A percentile compares a stretch with the other conserved stretches of the same genome.
Conservation (phyloP, 2,888 invertebrate genomes). For the Zygogramma bicolorata region DNA sequence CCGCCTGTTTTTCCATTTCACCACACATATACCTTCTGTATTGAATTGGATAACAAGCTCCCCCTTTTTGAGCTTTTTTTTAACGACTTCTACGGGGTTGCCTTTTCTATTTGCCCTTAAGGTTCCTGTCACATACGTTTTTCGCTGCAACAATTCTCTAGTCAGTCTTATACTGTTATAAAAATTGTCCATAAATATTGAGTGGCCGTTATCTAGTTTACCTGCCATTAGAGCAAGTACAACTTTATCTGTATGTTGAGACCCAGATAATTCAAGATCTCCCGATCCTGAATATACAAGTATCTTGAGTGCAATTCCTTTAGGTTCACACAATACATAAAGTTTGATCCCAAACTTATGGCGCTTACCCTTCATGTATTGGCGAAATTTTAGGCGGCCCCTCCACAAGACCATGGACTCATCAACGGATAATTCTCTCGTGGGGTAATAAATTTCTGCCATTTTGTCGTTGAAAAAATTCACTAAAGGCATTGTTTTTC, state of each 20-base stretch:
- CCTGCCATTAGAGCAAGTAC: conserved; percentile 34
- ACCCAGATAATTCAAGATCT: conserved; percentile 27
- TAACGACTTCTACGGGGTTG: conserved; percentile 40
- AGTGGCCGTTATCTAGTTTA: conserved; percentile 37
- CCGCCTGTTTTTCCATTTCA: conserved; percentile 32
- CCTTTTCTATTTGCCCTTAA: conserved; percentile 38
- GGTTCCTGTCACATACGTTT: conserved; percentile 45
- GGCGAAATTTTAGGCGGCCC: no score
- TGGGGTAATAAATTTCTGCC: conserved; percentile 44
- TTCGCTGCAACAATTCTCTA: conserved; percentile 30
- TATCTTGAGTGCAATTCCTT: conserved; percentile 52
- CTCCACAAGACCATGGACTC: no score
- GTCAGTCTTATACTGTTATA: conserved; percentile 45
- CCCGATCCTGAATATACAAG: conserved; percentile 34
- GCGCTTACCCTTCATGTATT: no score
- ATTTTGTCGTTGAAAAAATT: conserved; percentile 54
- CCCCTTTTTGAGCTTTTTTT: conserved; percentile 37
- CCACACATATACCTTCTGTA: conserved; percentile 31
- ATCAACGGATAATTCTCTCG: conserved; percentile 45
- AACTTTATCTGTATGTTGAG: conserved; percentile 34
- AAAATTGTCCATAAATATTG: no score
- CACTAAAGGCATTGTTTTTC: conserved; percentile 57
- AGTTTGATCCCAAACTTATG: conserved; percentile 58
- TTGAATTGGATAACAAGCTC: conserved; percentile 27
- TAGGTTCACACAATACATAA: conserved; percentile 58